phyloP scores from a whole-genome alignment of 2,113 vertebrate species.

The Protobothrops flavoviridis region DNA sequence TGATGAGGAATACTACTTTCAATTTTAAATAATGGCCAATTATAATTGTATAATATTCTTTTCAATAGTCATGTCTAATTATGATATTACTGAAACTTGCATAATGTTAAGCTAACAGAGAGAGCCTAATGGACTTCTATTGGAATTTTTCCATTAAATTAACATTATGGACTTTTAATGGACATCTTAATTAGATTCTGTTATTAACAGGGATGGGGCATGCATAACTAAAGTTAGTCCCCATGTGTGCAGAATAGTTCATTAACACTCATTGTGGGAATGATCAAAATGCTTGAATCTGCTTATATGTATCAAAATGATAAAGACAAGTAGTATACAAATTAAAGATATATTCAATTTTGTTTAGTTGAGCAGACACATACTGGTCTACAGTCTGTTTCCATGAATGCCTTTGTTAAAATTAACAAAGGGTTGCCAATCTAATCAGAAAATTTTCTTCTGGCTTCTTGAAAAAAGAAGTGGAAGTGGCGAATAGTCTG shows the following conservation, averaged over 20 bases:
- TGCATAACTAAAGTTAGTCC: slow-evolving; percentile 61
- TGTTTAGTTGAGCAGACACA: neutral
- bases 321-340: neutral
- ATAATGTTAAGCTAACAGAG: slow-evolving; percentile 62
- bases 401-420: neutral
- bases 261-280: slow-evolving; percentile 53
- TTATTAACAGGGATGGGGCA: slow-evolving; percentile 60
- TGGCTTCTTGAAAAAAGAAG: neutral
- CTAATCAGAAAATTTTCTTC: neutral
- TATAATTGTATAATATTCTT: slow-evolving; percentile 54
- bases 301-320: slow-evolving; percentile 44
- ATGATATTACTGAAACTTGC: slow-evolving; percentile 61
- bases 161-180: slow-evolving; percentile 58
- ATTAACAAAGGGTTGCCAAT: neutral
- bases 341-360: neutral
- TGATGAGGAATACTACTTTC: slow-evolving; percentile 25
- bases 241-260: slow-evolving; percentile 44
- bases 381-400: neutral
- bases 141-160: slow-evolving; percentile 67
- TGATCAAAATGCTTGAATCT: slow-evolving; percentile 49
- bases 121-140: slow-evolving; percentile 49
- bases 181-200: slow-evolving; percentile 67
- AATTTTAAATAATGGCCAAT: slow-evolving; percentile 46
- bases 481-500: neutral
- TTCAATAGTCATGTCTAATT: slow-evolving; percentile 56